Conservation (phyloP, 2,113 vertebrate species). For the Gambusia affinis region DNA sequence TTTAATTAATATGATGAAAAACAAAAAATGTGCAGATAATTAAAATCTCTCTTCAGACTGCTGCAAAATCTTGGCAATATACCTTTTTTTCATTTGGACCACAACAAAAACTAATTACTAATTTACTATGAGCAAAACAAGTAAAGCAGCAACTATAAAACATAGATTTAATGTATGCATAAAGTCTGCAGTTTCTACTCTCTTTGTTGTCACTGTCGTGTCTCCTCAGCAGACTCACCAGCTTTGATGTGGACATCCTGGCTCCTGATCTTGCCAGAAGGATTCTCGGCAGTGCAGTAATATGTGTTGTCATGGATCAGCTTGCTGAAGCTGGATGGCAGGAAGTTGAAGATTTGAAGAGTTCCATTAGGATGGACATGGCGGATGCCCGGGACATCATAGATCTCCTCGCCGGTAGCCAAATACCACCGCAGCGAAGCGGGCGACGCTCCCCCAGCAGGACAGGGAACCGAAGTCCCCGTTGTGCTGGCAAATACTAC, state of each 20-base stretch:
- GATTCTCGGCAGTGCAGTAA: slow-evolving; percentile 99
- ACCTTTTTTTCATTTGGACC: too few relatives aligned
- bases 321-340: slow-evolving; percentile 99
- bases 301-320: slow-evolving; percentile 99
- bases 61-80: background rate
- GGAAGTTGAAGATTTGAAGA: slow-evolving; percentile 99
- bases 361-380: slow-evolving; percentile 98
- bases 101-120: too few relatives aligned
- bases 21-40: background rate
- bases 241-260: slow-evolving; percentile 99
- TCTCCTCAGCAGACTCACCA: slow-evolving; percentile 77
- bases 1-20: too few relatives aligned
- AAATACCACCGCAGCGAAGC: slow-evolving; percentile 98
- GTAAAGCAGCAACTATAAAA: too few relatives aligned
- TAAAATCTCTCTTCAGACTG: background rate
- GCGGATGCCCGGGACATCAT: slow-evolving; percentile 98
- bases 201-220: background rate
- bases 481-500: slow-evolving; percentile 99
- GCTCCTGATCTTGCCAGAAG: slow-evolving; percentile 99
- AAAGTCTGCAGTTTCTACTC: background rate
- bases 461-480: slow-evolving; percentile 98
- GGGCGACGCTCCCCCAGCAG: slow-evolving; percentile 93
- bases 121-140: too few relatives aligned
- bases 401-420: slow-evolving; percentile 98
- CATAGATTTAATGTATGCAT: background rate